Conservation (phyloP, 2,888 invertebrate species). For the Urechis unicinctus region DNA sequence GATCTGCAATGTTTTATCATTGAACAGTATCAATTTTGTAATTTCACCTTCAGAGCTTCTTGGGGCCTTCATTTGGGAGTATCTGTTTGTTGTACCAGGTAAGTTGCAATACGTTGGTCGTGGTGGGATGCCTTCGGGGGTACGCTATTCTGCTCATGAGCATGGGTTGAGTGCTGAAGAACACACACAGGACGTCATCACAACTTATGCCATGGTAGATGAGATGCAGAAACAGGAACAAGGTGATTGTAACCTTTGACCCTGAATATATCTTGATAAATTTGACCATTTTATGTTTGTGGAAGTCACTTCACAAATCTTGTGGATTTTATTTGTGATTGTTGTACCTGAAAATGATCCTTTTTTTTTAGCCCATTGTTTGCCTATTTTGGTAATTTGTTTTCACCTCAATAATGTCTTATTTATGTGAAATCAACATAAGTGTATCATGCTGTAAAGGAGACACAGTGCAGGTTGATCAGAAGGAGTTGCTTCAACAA, state of each 20-base stretch:
- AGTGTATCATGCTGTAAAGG: too few species aligned
- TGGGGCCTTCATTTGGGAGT: too few species aligned
- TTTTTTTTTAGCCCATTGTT: not conserved
- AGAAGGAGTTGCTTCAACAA: constrained; percentile 3
- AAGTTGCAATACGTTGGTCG: constrained; percentile 38
- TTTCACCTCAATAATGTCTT: too few species aligned
- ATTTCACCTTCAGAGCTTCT: too few species aligned
- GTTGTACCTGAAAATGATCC: not conserved
- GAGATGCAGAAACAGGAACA: not conserved
- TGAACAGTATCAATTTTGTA: too few species aligned
- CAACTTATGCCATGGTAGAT: not conserved
- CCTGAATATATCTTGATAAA: too few species aligned
- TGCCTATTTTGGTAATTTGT: too few species aligned
- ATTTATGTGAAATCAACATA: too few species aligned
- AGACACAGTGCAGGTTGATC: too few species aligned
- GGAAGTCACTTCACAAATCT: not conserved
- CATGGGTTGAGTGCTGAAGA: constrained; percentile 32
- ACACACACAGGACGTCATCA: constrained; percentile 25
- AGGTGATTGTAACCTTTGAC: not conserved
- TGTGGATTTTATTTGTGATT: not conserved
- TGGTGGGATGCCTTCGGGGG: constrained; percentile 33
- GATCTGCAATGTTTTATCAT: too few species aligned
- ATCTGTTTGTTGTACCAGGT: constrained; percentile 22
- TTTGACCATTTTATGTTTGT: not conserved
- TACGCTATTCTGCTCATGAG: constrained; percentile 35